Evolutionary conservation across 2,888 invertebrate species (phyloP), one percentile per base, ranked within the genome.

Genomic region (Epistrophella euchroma): DNA sequence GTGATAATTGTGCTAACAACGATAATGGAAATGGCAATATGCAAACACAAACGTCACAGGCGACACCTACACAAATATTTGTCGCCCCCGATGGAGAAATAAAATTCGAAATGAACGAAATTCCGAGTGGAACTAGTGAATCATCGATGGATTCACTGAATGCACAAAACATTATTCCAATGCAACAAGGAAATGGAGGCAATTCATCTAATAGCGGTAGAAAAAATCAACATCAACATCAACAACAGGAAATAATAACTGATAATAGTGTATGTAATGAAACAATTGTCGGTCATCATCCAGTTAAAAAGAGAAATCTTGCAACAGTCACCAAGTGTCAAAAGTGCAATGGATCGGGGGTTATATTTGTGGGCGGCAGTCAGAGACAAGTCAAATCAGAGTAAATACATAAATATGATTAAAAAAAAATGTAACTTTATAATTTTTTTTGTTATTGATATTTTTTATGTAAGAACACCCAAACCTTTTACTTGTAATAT

Each of bases 401-500:
- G 92, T 92, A 88, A 90, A 91, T 90, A 28, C 43, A 4, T 5
- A 17, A 1, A 19, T 9, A 11, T 10, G n/a, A 47, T 47, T 2
- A 13, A 17, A 17, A 19, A 19, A 0, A 50, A 19, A 25, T 15
- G 22, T 13, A 15, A 0, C 4, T 13, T 0, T 45, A 9, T 2
- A 4, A 3, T 52, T 52, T 52, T 52, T 52, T 15, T n/a, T 32
- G 0, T 32, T 32, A 7, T 6, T 22, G 9, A 45, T 10, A 2
- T 64, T 58, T 62, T 47, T 32, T 25, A 66, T 88, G 89, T 90
- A 93, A 93, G 92, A 89, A 91, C 94, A 88, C 97, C 97, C 89
- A 97, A 97, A 93, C 97, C 97, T 2, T 97, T 97, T 92, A 96
- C 96, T 90, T 97, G 97, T 92, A 97, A 97, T 91, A 97, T 97